These are phyloP conservation scores for Heliconius sara DNA, from an alignment of 2,888 invertebrate genomes.

Conservation along the genomic window DNA sequence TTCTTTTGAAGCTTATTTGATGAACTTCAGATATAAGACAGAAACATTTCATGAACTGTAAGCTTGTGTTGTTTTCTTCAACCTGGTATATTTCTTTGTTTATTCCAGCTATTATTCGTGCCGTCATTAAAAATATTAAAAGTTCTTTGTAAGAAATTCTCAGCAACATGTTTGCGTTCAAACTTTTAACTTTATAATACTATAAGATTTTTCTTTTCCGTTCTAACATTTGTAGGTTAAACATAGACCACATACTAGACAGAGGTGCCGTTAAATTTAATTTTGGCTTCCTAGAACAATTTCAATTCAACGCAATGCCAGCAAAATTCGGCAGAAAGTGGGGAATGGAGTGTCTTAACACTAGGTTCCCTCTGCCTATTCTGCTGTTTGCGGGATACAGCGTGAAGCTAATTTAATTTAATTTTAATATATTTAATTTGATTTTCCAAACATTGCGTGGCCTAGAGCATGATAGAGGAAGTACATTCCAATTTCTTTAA, in stretches of 20 bases:
- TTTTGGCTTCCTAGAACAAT: not conserved
- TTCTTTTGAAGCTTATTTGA: not conserved
- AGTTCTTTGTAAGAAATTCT: constrained; percentile 11
- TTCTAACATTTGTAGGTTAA: not conserved
- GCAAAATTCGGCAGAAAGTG: no score
- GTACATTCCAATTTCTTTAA: no score
- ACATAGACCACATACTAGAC: not conserved
- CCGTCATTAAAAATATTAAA: constrained; percentile 19
- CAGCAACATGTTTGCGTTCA: constrained; percentile 15
- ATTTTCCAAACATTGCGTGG: no score
- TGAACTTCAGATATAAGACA: not conserved
- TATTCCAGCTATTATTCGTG: not conserved
- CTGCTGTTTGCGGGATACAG: no score
- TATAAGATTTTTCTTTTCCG: not conserved
- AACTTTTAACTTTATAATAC: constrained; percentile 21
- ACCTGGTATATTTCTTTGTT: not conserved
- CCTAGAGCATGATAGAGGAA: no score
- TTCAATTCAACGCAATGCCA: no score
- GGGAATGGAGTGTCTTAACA: no score
- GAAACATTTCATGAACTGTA: constrained; percentile 17
- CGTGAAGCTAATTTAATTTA: no score
- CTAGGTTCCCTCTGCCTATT: no score
- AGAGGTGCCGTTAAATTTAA: not conserved
- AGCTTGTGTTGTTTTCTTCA: not conserved
- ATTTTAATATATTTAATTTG: no score